Evolutionary conservation across 2,888 invertebrate species (phyloP).

Genomic region (Ctenicera cuprea): DNA sequence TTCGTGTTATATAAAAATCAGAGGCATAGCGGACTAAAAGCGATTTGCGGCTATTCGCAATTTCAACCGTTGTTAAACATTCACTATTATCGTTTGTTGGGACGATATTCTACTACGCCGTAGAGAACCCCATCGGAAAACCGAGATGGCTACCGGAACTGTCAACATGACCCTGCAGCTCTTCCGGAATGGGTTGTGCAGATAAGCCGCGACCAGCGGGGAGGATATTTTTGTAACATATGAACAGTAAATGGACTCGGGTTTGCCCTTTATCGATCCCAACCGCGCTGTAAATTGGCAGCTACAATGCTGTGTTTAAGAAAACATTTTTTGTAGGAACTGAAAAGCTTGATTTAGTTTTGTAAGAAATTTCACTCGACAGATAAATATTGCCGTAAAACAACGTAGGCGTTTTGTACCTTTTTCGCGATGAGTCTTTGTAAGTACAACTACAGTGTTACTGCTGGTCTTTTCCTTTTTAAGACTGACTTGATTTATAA

Average conservation of each 20-base stretch:
- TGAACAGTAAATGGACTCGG: constrained; percentile 43
- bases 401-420: constrained; percentile 32
- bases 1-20: constrained; percentile 26
- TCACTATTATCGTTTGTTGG: constrained; percentile 36
- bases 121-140: constrained; percentile 48
- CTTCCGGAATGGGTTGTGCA: constrained; percentile 59
- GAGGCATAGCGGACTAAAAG: not conserved
- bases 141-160: constrained; percentile 59
- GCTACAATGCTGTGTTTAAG: not conserved
- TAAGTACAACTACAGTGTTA: constrained; percentile 23
- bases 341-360: not conserved
- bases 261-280: constrained; percentile 26
- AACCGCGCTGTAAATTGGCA: constrained; percentile 11
- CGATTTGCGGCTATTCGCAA: constrained; percentile 37
- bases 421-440: constrained; percentile 33
- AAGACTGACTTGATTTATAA: constrained; percentile 38
- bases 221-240: constrained; percentile 47
- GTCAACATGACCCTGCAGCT: constrained; percentile 59
- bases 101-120: constrained; percentile 29
- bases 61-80: constrained; percentile 44
- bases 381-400: constrained; percentile 21
- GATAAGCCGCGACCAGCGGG: constrained; percentile 51
- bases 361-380: not conserved
- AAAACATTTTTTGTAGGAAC: not conserved
- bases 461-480: constrained; percentile 39